Conservation (phyloP, 2,113 vertebrate species). For the Aegypius monachus region DNA sequence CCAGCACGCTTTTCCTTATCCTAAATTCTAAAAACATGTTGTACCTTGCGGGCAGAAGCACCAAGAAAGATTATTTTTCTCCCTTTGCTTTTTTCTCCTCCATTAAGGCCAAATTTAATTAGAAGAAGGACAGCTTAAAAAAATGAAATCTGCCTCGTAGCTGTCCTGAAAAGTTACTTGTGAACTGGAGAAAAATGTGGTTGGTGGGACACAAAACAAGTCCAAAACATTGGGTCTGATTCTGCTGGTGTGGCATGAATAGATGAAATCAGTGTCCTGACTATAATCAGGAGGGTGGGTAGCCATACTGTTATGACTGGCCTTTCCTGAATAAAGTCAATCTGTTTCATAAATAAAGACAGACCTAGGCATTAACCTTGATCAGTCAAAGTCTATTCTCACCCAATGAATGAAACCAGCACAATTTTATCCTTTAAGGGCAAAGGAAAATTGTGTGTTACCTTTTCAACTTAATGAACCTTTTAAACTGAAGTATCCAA, state of each 20-base stretch:
- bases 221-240: background rate
- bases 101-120: slow-evolving; percentile 4
- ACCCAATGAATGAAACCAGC: background rate
- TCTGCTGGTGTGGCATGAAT: background rate
- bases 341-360: background rate
- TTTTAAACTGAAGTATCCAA: background rate
- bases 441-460: background rate
- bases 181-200: background rate
- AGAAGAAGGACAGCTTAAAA: background rate
- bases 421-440: background rate
- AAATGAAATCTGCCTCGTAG: background rate
- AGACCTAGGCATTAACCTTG: background rate
- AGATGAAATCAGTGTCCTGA: background rate
- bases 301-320: background rate
- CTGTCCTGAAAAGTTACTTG: background rate
- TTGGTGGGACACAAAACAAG: background rate
- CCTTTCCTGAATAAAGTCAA: background rate
- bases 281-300: background rate
- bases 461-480: background rate
- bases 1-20: background rate
- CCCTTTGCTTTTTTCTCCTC: background rate
- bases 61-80: background rate
- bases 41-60: background rate
- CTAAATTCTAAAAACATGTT: slow-evolving; percentile 21
- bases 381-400: background rate